Evolutionary conservation across 2,797 vertebrate genomes (phyloP), one percentile per base, ranked within the genome.

Genomic region (Anomalospiza imberbis): DNA sequence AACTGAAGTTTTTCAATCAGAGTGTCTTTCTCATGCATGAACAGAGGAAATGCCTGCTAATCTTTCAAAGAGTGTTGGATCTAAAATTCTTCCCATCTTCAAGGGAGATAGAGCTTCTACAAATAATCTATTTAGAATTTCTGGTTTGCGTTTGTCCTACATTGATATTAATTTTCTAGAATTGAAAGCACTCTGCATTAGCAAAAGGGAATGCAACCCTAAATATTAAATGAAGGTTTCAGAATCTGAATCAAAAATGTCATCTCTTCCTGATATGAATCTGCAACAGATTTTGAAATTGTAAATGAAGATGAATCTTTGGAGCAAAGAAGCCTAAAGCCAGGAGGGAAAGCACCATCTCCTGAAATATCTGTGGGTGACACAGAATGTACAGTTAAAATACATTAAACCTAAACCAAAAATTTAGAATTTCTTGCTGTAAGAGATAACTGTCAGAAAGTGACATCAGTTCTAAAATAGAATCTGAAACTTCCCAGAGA

Each of bases 321-420:
- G 1, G 6, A 63, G 34, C 5, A 38, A 68, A 63, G 4, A 28
- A 17, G 4, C 42, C 44, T 60, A 18, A 50, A 32, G 12, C 51
- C 50, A 38, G 11, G 32, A 36, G 10, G 13, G 7, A 31, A 71
- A 60, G 14, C 28, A 16, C 3, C 40, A 75, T 38, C 14, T 42
- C 10, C 53, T 17, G 55, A 82, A 54, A 74, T 74, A 10, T n/a
- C 12, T 70, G 11, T 84, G 9, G 4, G 13, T 81, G 45, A 72
- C 24, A 62, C 58, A 24, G 22, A 77, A 44, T 31, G 57, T 55
- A 74, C 12, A 3, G 81, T 96, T 45, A 96, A 96, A 77, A 97
- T 98, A 74, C 96, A 91, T 38, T 91, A 85, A 71, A 96, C 97
- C 65, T 88, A 71, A 93, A 93, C 13, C 93, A 96, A 2, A 98